Conservation (phyloP, 2,797 vertebrate genomes). For the Discoglossus pictus region DNA sequence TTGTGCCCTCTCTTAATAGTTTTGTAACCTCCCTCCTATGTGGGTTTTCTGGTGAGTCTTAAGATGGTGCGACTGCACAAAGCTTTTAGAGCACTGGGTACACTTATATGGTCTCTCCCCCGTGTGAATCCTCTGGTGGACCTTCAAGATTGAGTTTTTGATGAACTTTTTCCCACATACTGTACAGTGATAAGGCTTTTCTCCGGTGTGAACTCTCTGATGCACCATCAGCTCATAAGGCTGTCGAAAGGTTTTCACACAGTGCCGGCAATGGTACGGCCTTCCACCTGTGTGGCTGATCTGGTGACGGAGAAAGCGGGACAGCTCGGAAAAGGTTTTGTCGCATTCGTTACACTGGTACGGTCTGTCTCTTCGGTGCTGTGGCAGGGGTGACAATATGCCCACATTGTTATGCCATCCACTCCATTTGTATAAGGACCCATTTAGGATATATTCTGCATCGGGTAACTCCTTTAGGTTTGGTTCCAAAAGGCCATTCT, state of each 20-base stretch:
- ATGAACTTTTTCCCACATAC: slow-evolving; percentile 53
- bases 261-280: slow-evolving; percentile 48
- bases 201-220: slow-evolving; percentile 53
- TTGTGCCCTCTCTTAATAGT: neutral
- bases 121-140: slow-evolving; percentile 51
- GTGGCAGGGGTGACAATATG: slow-evolving; percentile 22
- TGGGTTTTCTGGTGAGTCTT: slow-evolving; percentile 63
- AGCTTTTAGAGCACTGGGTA: slow-evolving; percentile 55
- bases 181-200: slow-evolving; percentile 47
- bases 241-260: slow-evolving; percentile 50
- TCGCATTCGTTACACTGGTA: slow-evolving; percentile 40
- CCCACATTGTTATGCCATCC: slow-evolving; percentile 31
- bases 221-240: slow-evolving; percentile 50
- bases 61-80: slow-evolving; percentile 60
- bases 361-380: slow-evolving; percentile 33
- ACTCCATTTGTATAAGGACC: slow-evolving; percentile 26
- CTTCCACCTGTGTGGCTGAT: slow-evolving; percentile 27
- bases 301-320: slow-evolving; percentile 2
- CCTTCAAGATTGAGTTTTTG: slow-evolving; percentile 47
- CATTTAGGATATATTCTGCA: slow-evolving; percentile 17
- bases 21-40: slow-evolving; percentile 48
- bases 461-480: no score
- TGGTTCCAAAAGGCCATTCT: no score
- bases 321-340: slow-evolving; percentile 2
- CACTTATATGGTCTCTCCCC: slow-evolving; percentile 50